These are phyloP conservation scores for Argyresthia goedartella DNA, from an alignment of 2,888 invertebrate species.

Conservation along the genomic window DNA sequence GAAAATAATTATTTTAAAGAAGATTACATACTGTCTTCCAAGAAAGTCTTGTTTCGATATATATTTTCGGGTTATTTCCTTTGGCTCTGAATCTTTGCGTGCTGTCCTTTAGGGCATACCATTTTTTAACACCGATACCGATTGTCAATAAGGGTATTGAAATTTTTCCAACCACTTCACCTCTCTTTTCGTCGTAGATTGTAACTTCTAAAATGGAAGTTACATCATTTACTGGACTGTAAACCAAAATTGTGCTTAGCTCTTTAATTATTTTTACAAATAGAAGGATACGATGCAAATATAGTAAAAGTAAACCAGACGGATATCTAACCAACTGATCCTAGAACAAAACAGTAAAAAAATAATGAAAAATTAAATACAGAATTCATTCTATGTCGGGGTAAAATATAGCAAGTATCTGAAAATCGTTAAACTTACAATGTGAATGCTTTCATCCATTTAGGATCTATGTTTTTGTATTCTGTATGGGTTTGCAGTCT, in stretches of 20 bases:
- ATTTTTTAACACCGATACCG: constrained; percentile 86
- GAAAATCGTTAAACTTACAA: constrained; percentile 75
- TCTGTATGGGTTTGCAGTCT: constrained; percentile 96
- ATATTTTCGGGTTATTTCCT: constrained; percentile 85
- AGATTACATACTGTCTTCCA: constrained; percentile 85
- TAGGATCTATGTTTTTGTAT: constrained; percentile 93
- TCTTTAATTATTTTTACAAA: neutral
- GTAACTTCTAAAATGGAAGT: constrained; percentile 93
- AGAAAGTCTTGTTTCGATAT: constrained; percentile 88
- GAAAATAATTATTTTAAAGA: neutral
- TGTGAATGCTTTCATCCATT: constrained; percentile 97
- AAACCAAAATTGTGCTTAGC: constrained; percentile 17
- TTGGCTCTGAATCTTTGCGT: constrained; percentile 87
- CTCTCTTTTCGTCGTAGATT: constrained; percentile 95
- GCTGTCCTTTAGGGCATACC: constrained; percentile 96
- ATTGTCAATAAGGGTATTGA: constrained; percentile 88
- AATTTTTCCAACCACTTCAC: constrained; percentile 93
- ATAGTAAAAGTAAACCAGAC: too few relatives aligned
- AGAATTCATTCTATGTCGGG: too few relatives aligned
- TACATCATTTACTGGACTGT: constrained; percentile 87
- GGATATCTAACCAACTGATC: too few relatives aligned
- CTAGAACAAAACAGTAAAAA: too few relatives aligned
- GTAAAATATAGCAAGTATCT: too few relatives aligned
- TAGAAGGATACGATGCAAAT: too few relatives aligned
- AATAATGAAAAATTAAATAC: too few relatives aligned